Percentiles rank a stretch among this genome's conserved stretches.
Conservation (phyloP, 1,140 invertebrate genomes). For the Lepidurus arcticus region DNA sequence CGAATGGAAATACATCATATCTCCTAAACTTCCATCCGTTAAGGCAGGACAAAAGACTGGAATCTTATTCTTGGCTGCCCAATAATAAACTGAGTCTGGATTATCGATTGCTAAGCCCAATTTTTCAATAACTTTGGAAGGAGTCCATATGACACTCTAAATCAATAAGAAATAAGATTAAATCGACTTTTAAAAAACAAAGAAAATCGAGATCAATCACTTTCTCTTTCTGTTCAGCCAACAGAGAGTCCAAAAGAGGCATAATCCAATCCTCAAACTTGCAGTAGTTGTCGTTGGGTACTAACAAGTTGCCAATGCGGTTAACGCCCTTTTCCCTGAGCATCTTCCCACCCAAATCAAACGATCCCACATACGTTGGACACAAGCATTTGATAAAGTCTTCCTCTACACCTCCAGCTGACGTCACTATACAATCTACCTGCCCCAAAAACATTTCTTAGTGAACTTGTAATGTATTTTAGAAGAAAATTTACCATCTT, state of each 20-base stretch:
- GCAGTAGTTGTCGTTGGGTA: slow-evolving; percentile 98
- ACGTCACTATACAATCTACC: slow-evolving; percentile 95
- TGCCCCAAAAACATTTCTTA: slow-evolving; percentile 40
- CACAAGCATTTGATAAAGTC: slow-evolving; percentile 98
- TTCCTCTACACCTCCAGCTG: slow-evolving; percentile 97
- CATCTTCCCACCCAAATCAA: slow-evolving; percentile 69
- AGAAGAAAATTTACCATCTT: slow-evolving; percentile 55
- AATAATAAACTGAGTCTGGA: slow-evolving; percentile 91
- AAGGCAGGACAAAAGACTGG: slow-evolving; percentile 96
- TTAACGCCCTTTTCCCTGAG: slow-evolving; percentile 87
- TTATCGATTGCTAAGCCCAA: slow-evolving; percentile 89
- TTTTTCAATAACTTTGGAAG: slow-evolving; percentile 75
- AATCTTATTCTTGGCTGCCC: slow-evolving; percentile 96
- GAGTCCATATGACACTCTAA: slow-evolving; percentile 69
- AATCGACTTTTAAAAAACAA: slow-evolving; percentile 33
- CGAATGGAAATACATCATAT: slow-evolving; percentile 99
- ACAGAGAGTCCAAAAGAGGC: slow-evolving; percentile 86
- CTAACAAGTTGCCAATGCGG: slow-evolving; percentile 92
- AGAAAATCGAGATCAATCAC: slow-evolving; percentile 41
- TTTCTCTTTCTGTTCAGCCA: slow-evolving; percentile 75
- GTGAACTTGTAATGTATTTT: background rate
- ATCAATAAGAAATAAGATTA: background rate
- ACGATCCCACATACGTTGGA: slow-evolving; percentile 88
- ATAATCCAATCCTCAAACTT: slow-evolving; percentile 97
- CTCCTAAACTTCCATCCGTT: slow-evolving; percentile 96